Evolutionary conservation across 2,888 invertebrate species (phyloP), one percentile per base, ranked within the genome.

Genomic region (Macrophya alboannulata): DNA sequence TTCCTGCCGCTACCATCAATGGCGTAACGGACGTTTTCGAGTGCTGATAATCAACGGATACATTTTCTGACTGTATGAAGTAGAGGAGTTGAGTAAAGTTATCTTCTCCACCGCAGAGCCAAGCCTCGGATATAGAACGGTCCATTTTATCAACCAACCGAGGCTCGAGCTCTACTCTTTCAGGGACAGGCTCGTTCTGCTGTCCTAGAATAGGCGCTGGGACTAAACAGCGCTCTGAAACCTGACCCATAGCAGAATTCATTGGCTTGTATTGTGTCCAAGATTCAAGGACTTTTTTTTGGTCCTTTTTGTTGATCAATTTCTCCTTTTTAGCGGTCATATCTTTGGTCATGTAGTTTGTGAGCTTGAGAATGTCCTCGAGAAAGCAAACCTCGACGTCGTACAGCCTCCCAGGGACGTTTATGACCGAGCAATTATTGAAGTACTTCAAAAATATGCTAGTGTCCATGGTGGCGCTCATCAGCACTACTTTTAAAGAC

Each of bases 381-480:
- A 99, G 93, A 91, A 96, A 98, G 91, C 95, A 96, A 37, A 96
- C 95, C 87, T 97, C 95, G 0, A 98, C 98, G 1, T 96, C 96
- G 93, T 95, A 97, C 77, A 96, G 93, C 51, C 97, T 95, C 0
- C 98, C 98, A 59, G 97, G 97, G 85, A 98, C 97, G 51, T 95
- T 95, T 51, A 98, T 94, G 37, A 98, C 95, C 0, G 97, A 96
- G 88, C 97, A 97, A 90, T 95, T 95, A 91, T 96, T 96, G 94
- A 99, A 99, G 93, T 99, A 99, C 59, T 96, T 95, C 77, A 96
- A 95, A 94, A 99, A 98, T 87, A 98, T 95, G 85, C 96, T 95
- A 72, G 97, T 96, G 91, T 99, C 98, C 93, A 98, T 96, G 0
- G 99, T 98, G 15, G 99, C 99, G 4, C 99, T 99, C 99, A 99